Base-by-base conservation (phyloP, 2,888 invertebrate genomes). In the Chalcis sispes region DNA sequence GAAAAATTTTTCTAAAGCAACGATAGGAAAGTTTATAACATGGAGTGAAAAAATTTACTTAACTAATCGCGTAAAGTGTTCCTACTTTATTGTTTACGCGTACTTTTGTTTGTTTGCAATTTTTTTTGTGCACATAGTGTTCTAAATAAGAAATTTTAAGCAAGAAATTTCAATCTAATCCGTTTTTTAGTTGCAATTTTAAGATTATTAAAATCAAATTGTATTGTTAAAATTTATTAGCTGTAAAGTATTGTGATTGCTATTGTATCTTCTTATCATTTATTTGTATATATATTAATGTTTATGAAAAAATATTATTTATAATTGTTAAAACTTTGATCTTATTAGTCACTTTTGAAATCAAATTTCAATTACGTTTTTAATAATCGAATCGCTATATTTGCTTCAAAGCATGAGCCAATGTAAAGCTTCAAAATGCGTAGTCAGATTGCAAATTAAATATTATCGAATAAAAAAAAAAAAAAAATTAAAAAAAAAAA, bases 71-170 rank as follows among this genome's bases (percentile, higher is more conserved):
- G 77, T 75, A 62, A 75, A 78, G 61, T 72, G 78, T 78, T 78
- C 78, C 78, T 78, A 78, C 42, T 75, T 75, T 73, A 72, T 75
- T 75, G 70, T 78, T 75, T 78, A 59, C 78, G 78, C 72, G 72
- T 5, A 10, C 29, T 40, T 69, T 32, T 69, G 32, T 64, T 72
- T 73, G 36, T 52, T n/a, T n/a, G n/a, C n/a, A n/a, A 13, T 54
- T 54, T 72, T 36, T 66, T 65, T 56, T 56, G 40, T 73, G 52
- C 72, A 61, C 67, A 67, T 78, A 78, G 69, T 72, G 62, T 72
- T 78, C 72, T 72, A 71, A 75, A 72, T 54, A 52, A 64, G 32
- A 62, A 69, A 61, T 67, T 77, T 67, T 72, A 32, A 61, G 40
- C 40, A 40, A 32, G 23, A 23, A 4, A n/a, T n/a, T 25, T 25